phyloP scores from a whole-genome alignment of 2,113 vertebrate species.

The Edolisoma coerulescens region DNA sequence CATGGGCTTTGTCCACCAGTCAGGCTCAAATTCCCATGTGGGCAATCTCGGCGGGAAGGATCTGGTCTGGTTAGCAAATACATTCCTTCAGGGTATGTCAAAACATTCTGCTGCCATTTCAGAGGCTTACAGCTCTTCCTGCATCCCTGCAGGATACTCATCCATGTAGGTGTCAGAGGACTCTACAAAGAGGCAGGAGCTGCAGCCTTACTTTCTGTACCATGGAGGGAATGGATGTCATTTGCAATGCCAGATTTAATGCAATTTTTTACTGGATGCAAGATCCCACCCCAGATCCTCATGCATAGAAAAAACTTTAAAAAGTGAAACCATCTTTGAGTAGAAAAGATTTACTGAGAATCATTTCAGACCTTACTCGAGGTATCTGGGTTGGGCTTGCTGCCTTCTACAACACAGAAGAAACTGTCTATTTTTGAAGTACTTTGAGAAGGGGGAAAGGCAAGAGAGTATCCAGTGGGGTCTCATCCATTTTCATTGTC shows the following conservation, averaged over 20 bases:
- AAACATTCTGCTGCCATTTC: neutral
- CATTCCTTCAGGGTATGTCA: neutral
- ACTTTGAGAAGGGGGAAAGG: neutral
- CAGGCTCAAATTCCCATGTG: neutral
- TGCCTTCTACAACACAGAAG: neutral
- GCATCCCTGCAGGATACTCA: neutral
- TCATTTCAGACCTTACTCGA: neutral
- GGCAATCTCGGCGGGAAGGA: neutral
- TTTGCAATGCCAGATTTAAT: neutral
- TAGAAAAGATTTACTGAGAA: neutral
- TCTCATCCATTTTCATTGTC: neutral
- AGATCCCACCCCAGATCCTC: neutral
- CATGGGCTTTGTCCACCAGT: neutral
- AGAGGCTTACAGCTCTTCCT: neutral
- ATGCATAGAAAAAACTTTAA: neutral
- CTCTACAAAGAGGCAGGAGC: neutral
- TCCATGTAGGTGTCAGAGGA: neutral
- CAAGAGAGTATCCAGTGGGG: neutral
- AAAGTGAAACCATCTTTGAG: neutral
- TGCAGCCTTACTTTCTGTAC: neutral
- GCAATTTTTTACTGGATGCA: neutral
- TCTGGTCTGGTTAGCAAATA: neutral
- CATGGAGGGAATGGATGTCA: accelerated
- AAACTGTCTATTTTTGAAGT: neutral
- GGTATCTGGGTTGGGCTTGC: neutral